phyloP scores from a whole-genome alignment of 2,113 vertebrate genomes.

The Chionis minor region DNA sequence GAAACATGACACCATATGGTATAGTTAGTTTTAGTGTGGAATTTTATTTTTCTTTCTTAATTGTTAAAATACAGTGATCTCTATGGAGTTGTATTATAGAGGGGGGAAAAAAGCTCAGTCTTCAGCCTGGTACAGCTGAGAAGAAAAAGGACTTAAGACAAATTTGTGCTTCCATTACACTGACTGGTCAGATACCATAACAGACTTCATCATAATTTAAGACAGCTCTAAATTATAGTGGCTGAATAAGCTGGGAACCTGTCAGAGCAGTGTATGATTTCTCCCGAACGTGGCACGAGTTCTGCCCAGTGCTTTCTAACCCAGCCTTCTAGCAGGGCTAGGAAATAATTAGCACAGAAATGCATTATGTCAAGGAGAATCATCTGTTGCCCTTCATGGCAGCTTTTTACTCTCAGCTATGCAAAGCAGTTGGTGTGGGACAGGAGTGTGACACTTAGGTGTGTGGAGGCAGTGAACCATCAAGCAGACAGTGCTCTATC shows the following conservation, averaged over 20 bases:
- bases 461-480: background rate
- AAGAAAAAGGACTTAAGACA: background rate
- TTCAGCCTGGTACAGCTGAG: background rate
- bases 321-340: background rate
- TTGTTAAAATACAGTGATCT: background rate
- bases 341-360: background rate
- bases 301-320: background rate
- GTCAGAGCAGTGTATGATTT: background rate
- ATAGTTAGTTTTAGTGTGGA: background rate
- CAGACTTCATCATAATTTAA: background rate
- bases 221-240: background rate
- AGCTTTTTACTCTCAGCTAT: background rate
- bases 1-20: background rate
- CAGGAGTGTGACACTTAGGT: background rate
- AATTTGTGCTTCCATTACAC: background rate
- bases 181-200: background rate
- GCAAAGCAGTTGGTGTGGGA: background rate
- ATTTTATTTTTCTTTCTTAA: constrained; percentile 2
- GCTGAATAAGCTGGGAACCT: background rate
- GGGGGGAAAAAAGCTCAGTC: background rate
- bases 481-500: background rate
- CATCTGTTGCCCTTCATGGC: background rate
- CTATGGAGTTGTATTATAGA: background rate
- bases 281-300: background rate
- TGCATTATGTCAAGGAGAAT: background rate